phyloP scores from a whole-genome alignment of 2,797 vertebrate species.

The Clamator glandarius region DNA sequence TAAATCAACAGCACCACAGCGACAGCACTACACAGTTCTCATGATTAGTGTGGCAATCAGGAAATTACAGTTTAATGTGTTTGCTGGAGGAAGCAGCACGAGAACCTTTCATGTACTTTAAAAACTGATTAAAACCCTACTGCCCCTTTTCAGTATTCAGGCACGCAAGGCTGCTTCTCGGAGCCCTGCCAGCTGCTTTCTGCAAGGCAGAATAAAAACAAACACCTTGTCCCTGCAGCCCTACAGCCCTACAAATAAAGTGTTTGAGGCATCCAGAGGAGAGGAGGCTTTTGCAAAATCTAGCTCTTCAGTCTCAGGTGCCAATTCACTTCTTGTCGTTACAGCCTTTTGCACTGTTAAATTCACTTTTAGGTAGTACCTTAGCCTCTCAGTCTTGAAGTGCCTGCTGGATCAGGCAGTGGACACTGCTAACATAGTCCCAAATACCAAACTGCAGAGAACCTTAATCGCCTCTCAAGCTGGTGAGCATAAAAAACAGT shows the following conservation, averaged over 20 bases:
- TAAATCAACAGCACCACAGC: slow-evolving; percentile 48
- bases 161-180: slow-evolving; percentile 17
- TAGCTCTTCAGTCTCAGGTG: neutral
- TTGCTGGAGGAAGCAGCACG: slow-evolving; percentile 62
- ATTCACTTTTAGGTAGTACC: neutral
- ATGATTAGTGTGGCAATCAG: slow-evolving; percentile 59
- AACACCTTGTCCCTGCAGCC: neutral
- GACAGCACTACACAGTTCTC: slow-evolving; percentile 5
- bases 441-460: neutral
- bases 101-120: slow-evolving; percentile 56
- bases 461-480: neutral
- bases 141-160: slow-evolving; percentile 53
- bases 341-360: neutral
- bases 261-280: neutral
- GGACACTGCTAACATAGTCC: neutral
- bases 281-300: slow-evolving; percentile 3
- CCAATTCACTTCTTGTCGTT: neutral
- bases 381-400: neutral
- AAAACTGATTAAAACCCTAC: slow-evolving; percentile 50
- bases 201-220: slow-evolving; percentile 18
- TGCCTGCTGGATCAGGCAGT: neutral
- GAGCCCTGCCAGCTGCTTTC: slow-evolving; percentile 23
- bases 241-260: neutral
- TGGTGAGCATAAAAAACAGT: neutral
- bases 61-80: slow-evolving; percentile 68